These are phyloP conservation scores for Meriones psammophilus DNA, from an alignment of 2,797 vertebrate genomes.

Conservation along the genomic window DNA sequence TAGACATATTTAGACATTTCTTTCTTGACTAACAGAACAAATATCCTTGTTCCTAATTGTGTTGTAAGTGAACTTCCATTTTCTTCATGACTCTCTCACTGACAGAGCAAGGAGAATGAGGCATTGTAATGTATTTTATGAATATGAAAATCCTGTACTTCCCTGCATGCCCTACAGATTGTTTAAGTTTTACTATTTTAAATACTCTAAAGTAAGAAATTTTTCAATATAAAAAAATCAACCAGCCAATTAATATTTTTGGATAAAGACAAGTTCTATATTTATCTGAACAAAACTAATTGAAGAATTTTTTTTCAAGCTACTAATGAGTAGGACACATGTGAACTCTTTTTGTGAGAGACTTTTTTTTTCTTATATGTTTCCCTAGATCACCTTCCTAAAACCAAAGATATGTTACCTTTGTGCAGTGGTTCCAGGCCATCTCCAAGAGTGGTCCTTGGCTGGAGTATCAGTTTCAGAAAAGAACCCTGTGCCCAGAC, in stretches of 20 bases:
- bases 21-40: constrained; percentile 57
- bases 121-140: background rate
- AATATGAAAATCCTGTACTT: background rate
- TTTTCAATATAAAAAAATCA: background rate
- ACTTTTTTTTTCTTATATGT: background rate
- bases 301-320: background rate
- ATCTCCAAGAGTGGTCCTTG: too few relatives aligned
- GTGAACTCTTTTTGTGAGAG: background rate
- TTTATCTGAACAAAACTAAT: background rate
- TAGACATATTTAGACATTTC: constrained; percentile 71
- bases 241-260: constrained; percentile 26
- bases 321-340: background rate
- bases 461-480: too few relatives aligned
- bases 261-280: background rate
- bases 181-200: constrained; percentile 48
- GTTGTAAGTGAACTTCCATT: background rate
- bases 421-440: too few relatives aligned
- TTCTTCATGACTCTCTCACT: background rate
- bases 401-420: background rate
- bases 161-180: background rate
- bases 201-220: background rate
- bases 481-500: too few relatives aligned
- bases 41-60: background rate
- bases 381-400: background rate
- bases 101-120: background rate